Evolutionary conservation across 1,140 invertebrate species (phyloP).

Genomic region (Camponotus floridanus): DNA sequence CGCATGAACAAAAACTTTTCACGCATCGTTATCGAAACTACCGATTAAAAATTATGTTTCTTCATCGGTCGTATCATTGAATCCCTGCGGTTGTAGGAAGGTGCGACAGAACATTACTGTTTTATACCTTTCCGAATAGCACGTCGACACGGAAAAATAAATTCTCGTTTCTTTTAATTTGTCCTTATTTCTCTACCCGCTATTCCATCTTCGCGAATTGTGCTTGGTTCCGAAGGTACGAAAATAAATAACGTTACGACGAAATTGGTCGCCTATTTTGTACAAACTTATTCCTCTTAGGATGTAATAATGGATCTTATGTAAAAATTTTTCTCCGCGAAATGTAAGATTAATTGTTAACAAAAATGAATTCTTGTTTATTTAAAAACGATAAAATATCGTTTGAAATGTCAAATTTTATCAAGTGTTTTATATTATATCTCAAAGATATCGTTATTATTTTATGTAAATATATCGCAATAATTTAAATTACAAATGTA

Average conservation of each 20-base stretch:
- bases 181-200: conserved; percentile 23
- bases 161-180: conserved; percentile 40
- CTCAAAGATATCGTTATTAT: neutral
- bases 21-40: conserved; percentile 66
- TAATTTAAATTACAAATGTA: neutral
- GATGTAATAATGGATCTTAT: neutral
- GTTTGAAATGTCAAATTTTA: neutral
- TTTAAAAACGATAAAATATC: neutral
- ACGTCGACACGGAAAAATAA: conserved; percentile 34
- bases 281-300: neutral
- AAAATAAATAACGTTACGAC: conserved; percentile 38
- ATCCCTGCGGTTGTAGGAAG: conserved; percentile 19
- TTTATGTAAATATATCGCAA: neutral
- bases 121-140: conserved; percentile 59
- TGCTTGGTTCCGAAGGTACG: neutral
- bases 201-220: neutral
- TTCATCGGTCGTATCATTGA: conserved; percentile 1
- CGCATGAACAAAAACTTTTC: conserved; percentile 44
- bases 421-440: neutral
- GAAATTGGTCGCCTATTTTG: neutral
- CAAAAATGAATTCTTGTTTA: neutral
- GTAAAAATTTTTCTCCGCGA: neutral
- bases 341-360: neutral
- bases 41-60: conserved; percentile 65
- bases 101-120: conserved; percentile 50